Base-by-base conservation (phyloP, 1,140 invertebrate species). In the Cotesia typhae region DNA sequence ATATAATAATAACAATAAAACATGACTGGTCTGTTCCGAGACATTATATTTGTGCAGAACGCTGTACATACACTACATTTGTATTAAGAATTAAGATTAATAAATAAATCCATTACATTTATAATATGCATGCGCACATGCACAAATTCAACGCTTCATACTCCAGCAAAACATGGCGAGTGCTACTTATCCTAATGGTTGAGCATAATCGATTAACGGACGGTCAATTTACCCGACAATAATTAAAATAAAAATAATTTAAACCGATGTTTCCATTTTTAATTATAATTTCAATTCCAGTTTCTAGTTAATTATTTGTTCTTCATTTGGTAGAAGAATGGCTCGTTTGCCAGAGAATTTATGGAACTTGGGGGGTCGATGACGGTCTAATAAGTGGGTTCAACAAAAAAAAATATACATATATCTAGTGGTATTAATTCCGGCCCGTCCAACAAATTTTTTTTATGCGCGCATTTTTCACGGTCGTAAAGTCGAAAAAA, bases 331-430 rank as follows among this genome's bases (percentile, higher is more conserved):
- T 55, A 17, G n/a, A 9, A 55, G n/a, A n/a, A 1, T 59, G 28
- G 4, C 14, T 41, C 51, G 28, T 70, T 68, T 70, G 63, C 64
- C 28, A 37, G 36, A 38, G 66, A 70, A 73, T 47, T 51, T 70
- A 37, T 36, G 41, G 28, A 47, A 59, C 12, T 60, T 53, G 53
- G 17, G 67, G 51, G 51, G 57, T 53, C 67, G 67, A 73, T 73
- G 72, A 73, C 37, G 67, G 14, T 73, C 70, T 73, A 73, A 73
- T 73, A 65, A 65, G 47, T 65, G 10, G 51, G 41, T 73, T 41
- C 60, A 28, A 35, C 6, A 60, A 51, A 67, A 51, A 47, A 17
- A 55, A 20, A 14, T 37, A 70, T 60, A 70, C 17, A 69, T 36
- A 59, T 9, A 12, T 36, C 47, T 9, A 36, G 10, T 20, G 4